phyloP scores from a whole-genome alignment of 2,797 vertebrate genomes.

The Malacoctenus gilli region DNA sequence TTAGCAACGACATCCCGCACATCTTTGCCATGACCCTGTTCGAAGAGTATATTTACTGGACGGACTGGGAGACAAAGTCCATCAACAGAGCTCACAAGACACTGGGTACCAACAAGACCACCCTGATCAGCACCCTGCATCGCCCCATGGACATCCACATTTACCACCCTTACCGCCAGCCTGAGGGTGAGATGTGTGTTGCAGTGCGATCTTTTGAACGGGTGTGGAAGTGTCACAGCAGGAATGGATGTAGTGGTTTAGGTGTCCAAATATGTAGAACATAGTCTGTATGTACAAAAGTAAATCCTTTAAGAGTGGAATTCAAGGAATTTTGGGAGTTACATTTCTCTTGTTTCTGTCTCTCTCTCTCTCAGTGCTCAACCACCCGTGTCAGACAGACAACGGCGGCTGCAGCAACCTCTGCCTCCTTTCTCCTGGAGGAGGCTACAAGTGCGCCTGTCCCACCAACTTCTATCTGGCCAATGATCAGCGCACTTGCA shows the following conservation, averaged over 20 bases:
- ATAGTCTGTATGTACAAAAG: too few relatives aligned
- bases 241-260: too few relatives aligned
- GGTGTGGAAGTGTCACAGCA: too few relatives aligned
- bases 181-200: slow-evolving; percentile 69
- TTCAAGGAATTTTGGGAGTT: too few relatives aligned
- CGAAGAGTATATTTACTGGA: slow-evolving; percentile 99
- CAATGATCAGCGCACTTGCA: slow-evolving; percentile 88
- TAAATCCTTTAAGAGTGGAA: too few relatives aligned
- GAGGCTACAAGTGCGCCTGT: slow-evolving; percentile 90
- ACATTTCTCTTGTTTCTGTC: slow-evolving; percentile 77
- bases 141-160: slow-evolving; percentile 97
- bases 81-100: slow-evolving; percentile 93
- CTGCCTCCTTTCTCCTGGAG: slow-evolving; percentile 91
- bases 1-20: slow-evolving; percentile 91
- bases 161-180: slow-evolving; percentile 79
- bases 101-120: slow-evolving; percentile 89
- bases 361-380: slow-evolving; percentile 89
- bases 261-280: too few relatives aligned
- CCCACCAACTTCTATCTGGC: slow-evolving; percentile 97
- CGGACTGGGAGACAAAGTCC: slow-evolving; percentile 99
- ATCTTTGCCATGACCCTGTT: slow-evolving; percentile 98
- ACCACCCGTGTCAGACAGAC: slow-evolving; percentile 88
- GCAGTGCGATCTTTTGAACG: too few relatives aligned
- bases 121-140: slow-evolving; percentile 95
- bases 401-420: slow-evolving; percentile 98